A percentile compares a stretch with the other conserved stretches of the same genome.
phyloP scores from a whole-genome alignment of 2,888 invertebrate species.

The Thereva nobilitata region DNA sequence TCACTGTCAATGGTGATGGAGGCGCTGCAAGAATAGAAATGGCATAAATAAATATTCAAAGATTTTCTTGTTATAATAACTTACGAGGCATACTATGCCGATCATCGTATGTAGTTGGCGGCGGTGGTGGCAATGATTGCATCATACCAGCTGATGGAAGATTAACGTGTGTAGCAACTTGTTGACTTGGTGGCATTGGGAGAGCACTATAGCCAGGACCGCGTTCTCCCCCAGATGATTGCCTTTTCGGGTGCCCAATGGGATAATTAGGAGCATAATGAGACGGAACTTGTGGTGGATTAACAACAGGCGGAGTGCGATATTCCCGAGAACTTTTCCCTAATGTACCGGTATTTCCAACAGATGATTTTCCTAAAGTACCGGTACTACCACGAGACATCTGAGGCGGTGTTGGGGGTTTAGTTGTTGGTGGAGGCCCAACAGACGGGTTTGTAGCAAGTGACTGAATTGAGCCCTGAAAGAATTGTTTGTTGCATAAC shows the following conservation, averaged over 20 bases:
- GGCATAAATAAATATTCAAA: conserved; percentile 11
- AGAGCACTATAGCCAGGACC: conserved; percentile 85
- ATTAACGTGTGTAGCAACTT: conserved; percentile 59
- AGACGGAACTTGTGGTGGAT: conserved; percentile 95
- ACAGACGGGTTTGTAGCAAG: conserved; percentile 58
- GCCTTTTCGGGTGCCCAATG: conserved; percentile 73
- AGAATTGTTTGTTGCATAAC: conserved; percentile 6
- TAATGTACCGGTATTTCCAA: conserved; percentile 62
- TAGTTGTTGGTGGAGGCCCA: conserved; percentile 89
- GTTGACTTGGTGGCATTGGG: conserved; percentile 66
- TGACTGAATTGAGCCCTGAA: conserved; percentile 59
- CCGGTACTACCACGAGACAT: conserved; percentile 61
- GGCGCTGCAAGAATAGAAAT: conserved; percentile 65
- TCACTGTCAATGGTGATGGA: conserved; percentile 78
- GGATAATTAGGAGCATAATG: conserved; percentile 97
- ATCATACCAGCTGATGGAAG: conserved; percentile 78
- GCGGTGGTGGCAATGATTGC: conserved; percentile 78
- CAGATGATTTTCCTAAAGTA: conserved; percentile 57
- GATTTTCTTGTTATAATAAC: conserved; percentile 52
- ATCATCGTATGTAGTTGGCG: conserved; percentile 66
- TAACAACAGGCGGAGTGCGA: conserved; percentile 93
- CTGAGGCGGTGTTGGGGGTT: conserved; percentile 94
- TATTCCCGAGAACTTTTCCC: conserved; percentile 81
- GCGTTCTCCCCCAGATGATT: conserved; percentile 61
- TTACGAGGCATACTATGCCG: conserved; percentile 82